phyloP scores from a whole-genome alignment of 2,888 invertebrate genomes.

The Cylloceria caligata region DNA sequence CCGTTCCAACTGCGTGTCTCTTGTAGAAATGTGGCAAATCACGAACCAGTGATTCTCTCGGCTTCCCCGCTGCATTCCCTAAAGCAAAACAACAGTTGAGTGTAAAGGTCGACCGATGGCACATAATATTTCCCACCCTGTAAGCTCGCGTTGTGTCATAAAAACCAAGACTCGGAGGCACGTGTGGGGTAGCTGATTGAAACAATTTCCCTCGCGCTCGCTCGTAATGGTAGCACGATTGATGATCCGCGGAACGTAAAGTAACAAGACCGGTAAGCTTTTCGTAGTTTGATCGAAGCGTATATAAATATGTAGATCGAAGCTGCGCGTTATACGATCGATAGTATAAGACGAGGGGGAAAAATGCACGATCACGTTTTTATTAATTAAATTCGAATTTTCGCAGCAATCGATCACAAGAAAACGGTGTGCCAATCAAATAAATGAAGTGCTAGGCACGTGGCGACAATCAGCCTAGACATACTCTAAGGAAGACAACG shows the following conservation, averaged over 20 bases:
- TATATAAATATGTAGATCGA: too few relatives aligned
- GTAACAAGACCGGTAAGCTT: neutral
- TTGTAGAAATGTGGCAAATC: neutral
- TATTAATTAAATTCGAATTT: constrained; percentile 13
- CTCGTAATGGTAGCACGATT: constrained; percentile 17
- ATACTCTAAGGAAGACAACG: constrained; percentile 11
- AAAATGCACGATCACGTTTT: neutral
- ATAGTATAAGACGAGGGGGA: too few relatives aligned
- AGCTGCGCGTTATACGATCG: too few relatives aligned
- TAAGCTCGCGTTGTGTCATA: neutral
- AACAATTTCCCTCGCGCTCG: constrained; percentile 24
- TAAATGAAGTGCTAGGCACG: constrained; percentile 51
- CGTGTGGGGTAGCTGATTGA: constrained; percentile 50
- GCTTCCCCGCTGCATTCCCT: neutral
- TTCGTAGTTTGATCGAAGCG: neutral
- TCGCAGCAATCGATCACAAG: constrained; percentile 51
- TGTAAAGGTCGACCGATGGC: constrained; percentile 11
- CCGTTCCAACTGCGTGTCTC: neutral
- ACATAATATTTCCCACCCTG: constrained; percentile 9
- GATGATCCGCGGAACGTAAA: constrained; percentile 28
- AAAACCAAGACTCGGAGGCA: constrained; percentile 15
- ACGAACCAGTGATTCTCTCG: neutral
- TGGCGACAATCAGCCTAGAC: constrained; percentile 42
- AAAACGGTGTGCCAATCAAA: constrained; percentile 45
- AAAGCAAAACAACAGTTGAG: neutral